Conservation (phyloP, 2,888 invertebrate genomes). For the Aplocera efformata region DNA sequence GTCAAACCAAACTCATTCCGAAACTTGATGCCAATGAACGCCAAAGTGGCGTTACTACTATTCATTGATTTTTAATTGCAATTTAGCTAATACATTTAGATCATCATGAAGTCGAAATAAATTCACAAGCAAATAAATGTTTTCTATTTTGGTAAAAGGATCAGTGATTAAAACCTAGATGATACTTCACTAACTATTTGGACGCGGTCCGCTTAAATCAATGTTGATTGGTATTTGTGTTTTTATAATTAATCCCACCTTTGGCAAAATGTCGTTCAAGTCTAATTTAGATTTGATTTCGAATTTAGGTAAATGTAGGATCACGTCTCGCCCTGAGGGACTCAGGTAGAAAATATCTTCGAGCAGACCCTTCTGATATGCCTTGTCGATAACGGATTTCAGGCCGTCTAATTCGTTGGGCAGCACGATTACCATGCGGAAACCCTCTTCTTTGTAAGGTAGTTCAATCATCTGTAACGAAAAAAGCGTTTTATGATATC, state of each 20-base stretch:
- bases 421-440: conserved; percentile 54
- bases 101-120: too few relatives aligned
- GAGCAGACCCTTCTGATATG: conserved; percentile 39
- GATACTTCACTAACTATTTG: too few relatives aligned
- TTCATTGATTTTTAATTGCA: too few relatives aligned
- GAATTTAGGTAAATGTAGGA: conserved; percentile 49
- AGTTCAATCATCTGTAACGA: conserved; percentile 47
- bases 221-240: too few relatives aligned
- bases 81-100: too few relatives aligned
- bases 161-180: too few relatives aligned
- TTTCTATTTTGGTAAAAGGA: too few relatives aligned
- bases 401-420: conserved; percentile 50
- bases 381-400: conserved; percentile 42
- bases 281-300: conserved; percentile 43
- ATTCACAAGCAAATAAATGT: too few relatives aligned
- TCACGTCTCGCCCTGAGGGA: conserved; percentile 33
- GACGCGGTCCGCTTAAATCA: too few relatives aligned
- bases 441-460: conserved; percentile 49
- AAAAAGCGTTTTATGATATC: neutral
- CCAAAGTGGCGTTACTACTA: too few relatives aligned
- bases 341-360: conserved; percentile 39
- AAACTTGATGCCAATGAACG: too few relatives aligned
- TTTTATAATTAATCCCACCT: conserved; percentile 32
- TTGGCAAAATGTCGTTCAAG: conserved; percentile 44
- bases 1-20: too few relatives aligned